Evolutionary conservation across 2,113 vertebrate species (phyloP).

Genomic region (Xerus inauris): DNA sequence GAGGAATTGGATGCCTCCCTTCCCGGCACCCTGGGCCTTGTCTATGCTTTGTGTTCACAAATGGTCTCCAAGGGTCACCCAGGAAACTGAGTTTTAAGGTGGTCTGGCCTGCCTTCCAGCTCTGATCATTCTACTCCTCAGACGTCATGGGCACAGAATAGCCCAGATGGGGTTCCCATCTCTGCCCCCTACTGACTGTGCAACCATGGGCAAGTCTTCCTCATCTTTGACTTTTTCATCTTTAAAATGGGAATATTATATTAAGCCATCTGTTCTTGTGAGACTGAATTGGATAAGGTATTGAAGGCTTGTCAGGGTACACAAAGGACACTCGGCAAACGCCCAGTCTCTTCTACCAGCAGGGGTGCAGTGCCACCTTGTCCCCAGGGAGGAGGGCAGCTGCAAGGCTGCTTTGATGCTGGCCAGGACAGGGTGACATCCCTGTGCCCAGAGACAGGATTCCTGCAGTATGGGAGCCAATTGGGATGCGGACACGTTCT

Average conservation of each 20-base stretch:
- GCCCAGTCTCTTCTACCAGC: slow-evolving; percentile 6
- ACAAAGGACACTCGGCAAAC: neutral
- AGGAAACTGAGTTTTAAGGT: neutral
- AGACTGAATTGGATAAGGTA: neutral
- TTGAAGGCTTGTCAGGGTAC: neutral
- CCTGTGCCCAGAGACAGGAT: slow-evolving; percentile 50
- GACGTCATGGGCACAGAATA: neutral
- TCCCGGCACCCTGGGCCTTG: neutral
- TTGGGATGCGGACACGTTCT: neutral
- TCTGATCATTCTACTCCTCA: neutral
- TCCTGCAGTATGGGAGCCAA: slow-evolving; percentile 62
- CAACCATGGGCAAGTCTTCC: neutral
- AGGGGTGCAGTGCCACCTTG: slow-evolving; percentile 50
- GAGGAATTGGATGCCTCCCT: neutral
- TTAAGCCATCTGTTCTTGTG: too few relatives aligned
- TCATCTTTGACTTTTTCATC: neutral
- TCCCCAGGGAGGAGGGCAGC: slow-evolving; percentile 75
- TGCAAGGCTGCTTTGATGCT: slow-evolving; percentile 71
- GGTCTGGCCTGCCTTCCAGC: slow-evolving; percentile 49
- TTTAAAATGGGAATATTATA: neutral
- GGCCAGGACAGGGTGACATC: slow-evolving; percentile 64
- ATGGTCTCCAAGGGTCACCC: neutral
- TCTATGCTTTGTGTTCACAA: neutral
- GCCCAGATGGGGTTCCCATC: neutral
- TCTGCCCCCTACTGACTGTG: neutral